Evolutionary conservation across 2,888 invertebrate species (phyloP).

Genomic region (Osmoderma eremita): DNA sequence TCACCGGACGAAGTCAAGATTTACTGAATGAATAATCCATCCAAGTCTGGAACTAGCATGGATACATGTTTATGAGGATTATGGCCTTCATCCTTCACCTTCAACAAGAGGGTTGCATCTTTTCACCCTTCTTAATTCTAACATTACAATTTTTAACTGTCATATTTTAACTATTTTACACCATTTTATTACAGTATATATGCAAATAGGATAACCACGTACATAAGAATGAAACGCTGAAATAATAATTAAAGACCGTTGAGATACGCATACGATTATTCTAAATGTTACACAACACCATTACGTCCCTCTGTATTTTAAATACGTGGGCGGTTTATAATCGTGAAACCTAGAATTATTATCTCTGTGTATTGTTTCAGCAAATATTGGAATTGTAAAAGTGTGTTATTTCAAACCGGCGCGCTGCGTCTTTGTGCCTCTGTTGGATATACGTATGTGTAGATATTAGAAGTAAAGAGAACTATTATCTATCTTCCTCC

Average conservation of each 20-base stretch:
- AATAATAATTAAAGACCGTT: slow-evolving; percentile 19
- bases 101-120: too few species aligned
- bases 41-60: too few species aligned
- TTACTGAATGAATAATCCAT: too few species aligned
- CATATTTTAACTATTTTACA: too few species aligned
- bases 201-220: slow-evolving; percentile 21
- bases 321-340: not conserved
- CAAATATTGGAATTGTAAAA: slow-evolving; percentile 5
- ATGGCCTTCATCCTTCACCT: too few species aligned
- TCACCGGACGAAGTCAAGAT: too few species aligned
- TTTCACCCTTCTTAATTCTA: too few species aligned
- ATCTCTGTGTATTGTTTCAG: slow-evolving; percentile 1
- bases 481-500: not conserved
- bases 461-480: not conserved
- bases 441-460: not conserved
- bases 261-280: not conserved
- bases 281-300: not conserved
- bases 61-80: too few species aligned
- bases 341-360: slow-evolving; percentile 9
- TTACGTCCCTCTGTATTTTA: not conserved
- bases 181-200: too few species aligned
- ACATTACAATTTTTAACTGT: too few species aligned
- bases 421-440: too few species aligned
- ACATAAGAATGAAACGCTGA: slow-evolving; percentile 11
- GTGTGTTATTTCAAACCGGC: not conserved